Percentiles rank a stretch among this genome's conserved stretches.
Conservation (phyloP, 2,113 vertebrate species). For the Aleadryas rufinucha region DNA sequence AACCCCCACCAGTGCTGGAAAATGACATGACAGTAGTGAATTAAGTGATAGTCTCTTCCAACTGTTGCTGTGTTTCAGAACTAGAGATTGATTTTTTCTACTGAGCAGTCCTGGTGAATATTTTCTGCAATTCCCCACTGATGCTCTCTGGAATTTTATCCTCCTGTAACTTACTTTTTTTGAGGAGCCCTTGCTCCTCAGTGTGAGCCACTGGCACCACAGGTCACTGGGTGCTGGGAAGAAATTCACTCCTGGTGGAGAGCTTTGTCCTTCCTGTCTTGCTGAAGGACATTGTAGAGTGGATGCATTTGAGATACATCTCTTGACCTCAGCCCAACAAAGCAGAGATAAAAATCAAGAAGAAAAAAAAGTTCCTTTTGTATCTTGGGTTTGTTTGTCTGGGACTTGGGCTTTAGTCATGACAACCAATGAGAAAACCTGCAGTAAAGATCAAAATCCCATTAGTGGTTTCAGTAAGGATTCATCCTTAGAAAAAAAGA, state of each 20-base stretch:
- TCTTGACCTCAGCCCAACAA: neutral
- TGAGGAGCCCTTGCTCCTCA: neutral
- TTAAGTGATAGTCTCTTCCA: neutral
- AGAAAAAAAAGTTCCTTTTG: neutral
- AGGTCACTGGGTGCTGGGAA: neutral
- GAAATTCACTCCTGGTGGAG: neutral
- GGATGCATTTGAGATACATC: neutral
- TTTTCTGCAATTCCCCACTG: neutral
- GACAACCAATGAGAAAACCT: neutral
- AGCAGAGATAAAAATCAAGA: neutral
- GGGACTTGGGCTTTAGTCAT: neutral
- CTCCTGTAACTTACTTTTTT: neutral
- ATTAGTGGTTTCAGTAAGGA: neutral
- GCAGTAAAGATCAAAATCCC: neutral
- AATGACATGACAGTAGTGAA: neutral
- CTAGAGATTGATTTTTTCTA: neutral
- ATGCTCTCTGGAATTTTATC: neutral
- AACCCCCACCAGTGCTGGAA: neutral
- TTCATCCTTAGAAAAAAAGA: neutral
- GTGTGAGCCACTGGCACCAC: rapidly evolving
- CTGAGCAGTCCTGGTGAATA: rapidly evolving
- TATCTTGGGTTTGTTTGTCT: neutral
- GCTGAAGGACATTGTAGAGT: neutral
- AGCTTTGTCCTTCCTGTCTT: neutral
- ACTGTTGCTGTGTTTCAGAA: neutral